Evolutionary conservation across 1,140 invertebrate species (phyloP), one percentile per base, ranked within the genome.

Genomic region (Heliconius melpomene): DNA sequence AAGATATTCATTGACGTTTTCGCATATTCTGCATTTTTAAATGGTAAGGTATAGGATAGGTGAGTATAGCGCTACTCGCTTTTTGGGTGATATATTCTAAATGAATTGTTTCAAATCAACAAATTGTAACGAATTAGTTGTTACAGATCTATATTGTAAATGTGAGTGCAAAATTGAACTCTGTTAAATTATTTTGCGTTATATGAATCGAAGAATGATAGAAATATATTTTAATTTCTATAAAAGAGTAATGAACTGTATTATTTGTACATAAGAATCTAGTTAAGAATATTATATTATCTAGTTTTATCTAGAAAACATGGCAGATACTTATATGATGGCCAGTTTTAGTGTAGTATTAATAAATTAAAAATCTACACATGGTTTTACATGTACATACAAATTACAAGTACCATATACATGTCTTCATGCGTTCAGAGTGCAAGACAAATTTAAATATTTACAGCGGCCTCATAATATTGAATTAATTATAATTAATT

Each of bases 121-220:
- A 91, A 87, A 87, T 86, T 82, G 90, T 91, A 93, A 91, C 89
- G 86, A 84, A 88, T 86, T 85, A 87, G 87, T 74, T 74, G 84
- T 93, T 92, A 91, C 93, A 86, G 86, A 90, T 87, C 84, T 93
- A 91, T 93, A 93, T 93, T 94, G 92, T 93, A 94, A 91, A 93
- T 93, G 91, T 93, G 93, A 94, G 94, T 94, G 94, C 94, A 94
- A 94, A 95, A 94, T 93, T 94, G 91, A 91, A 93, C 91, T 92
- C 90, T 93, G 92, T 95, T 95, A 94, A 94, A 95, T 95, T 94
- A 94, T 94, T 95, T 95, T 95, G 94, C 93, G 93, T 95, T 95
- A 94, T 95, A 91, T 94, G 93, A 92, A 94, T 91, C 88, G 91
- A 94, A 92, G 92, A 94, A 94, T 94, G 90, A 94, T 93, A 94